Conservation (phyloP, 2,113 vertebrate species). For the Physeter macrocephalus region DNA sequence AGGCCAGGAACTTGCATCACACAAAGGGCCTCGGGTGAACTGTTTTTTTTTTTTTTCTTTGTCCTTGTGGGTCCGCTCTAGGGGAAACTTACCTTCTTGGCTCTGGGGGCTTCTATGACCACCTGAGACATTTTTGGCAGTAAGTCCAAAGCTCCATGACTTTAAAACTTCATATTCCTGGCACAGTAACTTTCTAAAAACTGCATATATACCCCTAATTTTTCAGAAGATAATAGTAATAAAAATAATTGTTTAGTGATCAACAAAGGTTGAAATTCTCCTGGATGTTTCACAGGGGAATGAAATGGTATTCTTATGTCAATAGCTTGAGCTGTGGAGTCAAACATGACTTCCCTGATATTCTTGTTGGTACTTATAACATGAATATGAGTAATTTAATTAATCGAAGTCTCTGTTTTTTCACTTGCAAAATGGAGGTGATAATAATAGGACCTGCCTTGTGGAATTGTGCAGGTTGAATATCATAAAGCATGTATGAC, state of each 20-base stretch:
- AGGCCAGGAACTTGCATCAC: not conserved
- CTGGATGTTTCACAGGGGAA: not conserved
- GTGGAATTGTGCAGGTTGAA: not conserved
- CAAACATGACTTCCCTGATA: not conserved
- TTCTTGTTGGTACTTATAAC: not conserved
- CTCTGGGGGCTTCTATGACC: not conserved
- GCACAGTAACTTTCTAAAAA: not conserved
- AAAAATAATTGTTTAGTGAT: not conserved
- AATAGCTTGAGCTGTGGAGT: not conserved
- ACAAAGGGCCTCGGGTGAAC: fast-evolving
- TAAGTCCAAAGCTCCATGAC: not conserved
- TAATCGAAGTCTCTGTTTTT: not conserved
- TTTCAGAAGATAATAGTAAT: not conserved
- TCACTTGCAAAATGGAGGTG: not conserved
- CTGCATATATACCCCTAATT: not conserved
- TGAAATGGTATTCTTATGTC: not conserved
- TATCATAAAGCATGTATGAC: not conserved
- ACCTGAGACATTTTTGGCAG: not conserved
- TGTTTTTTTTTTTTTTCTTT: not conserved
- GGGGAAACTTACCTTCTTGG: not conserved
- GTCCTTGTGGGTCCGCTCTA: not conserved
- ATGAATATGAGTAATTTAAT: not conserved
- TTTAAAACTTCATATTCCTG: not conserved
- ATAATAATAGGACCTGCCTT: not conserved
- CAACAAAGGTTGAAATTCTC: not conserved